Base-by-base conservation (phyloP, 2,888 invertebrate species). In the Cynaeus angustus region DNA sequence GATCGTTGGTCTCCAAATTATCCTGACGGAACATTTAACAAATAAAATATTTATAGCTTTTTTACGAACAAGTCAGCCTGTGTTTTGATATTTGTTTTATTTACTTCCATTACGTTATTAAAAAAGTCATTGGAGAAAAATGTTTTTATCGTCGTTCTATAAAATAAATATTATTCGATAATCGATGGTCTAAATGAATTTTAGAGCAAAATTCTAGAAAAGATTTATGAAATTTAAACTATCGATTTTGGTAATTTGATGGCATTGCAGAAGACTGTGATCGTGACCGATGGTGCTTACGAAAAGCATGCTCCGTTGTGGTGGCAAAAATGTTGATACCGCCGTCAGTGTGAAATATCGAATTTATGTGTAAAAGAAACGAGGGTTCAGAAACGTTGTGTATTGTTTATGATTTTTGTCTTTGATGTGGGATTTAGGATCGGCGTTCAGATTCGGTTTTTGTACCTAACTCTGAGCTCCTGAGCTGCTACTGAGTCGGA, bases 391-490 rank as follows among this genome's bases (percentile, higher is more conserved):
- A 30, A 45, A 59, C 45, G 46, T 45, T 48, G 12, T 61, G 38
- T 50, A 48, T 62, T 62, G 50, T 62, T 62, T 50, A 62, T 52
- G 62, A 62, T 50, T 62, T 62, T 50, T 50, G 61, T 52, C 62
- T 62, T 62, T 62, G 62, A 62, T 50, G 62, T 52, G 52, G 52
- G 62, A 62, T 62, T 62, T 62, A 21, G 50, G 37, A 50, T 48
- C 50, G 16, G 50, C 33, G 21, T 62, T 13, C 50, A 50, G 62
- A 62, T 52, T 62, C 30, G 52, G 52, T 33, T 50, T 62, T 62
- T 48, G 28, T 45, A 59, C n/a, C 12, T 21, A 21, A 9, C 13
- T 46, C 8, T 8, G 13, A 21, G 21, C 21, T 21, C 9, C 37
- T 21, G 58, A 21, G 61, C 46, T 46, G 61, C 46, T 33, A 46